Evolutionary conservation across 2,113 vertebrate species (phyloP), one percentile per base, ranked within the genome.

Genomic region (Myanophis thanlyinensis): DNA sequence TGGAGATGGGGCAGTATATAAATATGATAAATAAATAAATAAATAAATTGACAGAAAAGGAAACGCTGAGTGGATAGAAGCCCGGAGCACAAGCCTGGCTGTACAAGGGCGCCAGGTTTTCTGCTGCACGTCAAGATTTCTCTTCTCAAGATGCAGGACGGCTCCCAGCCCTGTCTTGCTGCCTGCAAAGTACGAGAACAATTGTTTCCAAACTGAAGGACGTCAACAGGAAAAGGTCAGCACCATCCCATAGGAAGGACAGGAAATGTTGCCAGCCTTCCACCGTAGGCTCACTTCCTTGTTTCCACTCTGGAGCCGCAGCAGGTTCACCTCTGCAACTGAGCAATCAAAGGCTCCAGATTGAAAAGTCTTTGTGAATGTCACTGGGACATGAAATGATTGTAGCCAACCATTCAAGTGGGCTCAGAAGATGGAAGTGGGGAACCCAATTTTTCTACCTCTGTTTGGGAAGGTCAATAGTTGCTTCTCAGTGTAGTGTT

Each of bases 21-120:
- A n/a, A n/a, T n/a, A n/a, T n/a, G n/a, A n/a, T n/a, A n/a, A n/a
- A n/a, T n/a, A n/a, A n/a, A n/a, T n/a, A n/a, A n/a, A n/a, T n/a
- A n/a, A n/a, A n/a, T n/a, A n/a, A n/a, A 97, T 97, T 97, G 98
- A 95, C 95, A 95, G 92, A 91, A 93, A 93, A 93, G 93, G 97
- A 97, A 98, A 95, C 93, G 97, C 97, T 98, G 97, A 98, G 95
- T 20, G 93, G 89, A 95, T 90, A 95, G 95, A 98, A 98, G 97
- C 95, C 96, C 94, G 94, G 94, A 95, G 27, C 11, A 62, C 59
- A n/a, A 67, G 30, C 27, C 59, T n/a, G 59, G n/a, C 67, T 1
- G 15, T 5, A 35, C 12, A 2, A 4, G 13, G n/a, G n/a, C 8
- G n/a, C 67, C 35, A 18, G 35, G 35, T 9, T 40, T 40, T 9